Base-by-base conservation (phyloP, 1,140 invertebrate genomes). In the Hylyphantes graminicola region DNA sequence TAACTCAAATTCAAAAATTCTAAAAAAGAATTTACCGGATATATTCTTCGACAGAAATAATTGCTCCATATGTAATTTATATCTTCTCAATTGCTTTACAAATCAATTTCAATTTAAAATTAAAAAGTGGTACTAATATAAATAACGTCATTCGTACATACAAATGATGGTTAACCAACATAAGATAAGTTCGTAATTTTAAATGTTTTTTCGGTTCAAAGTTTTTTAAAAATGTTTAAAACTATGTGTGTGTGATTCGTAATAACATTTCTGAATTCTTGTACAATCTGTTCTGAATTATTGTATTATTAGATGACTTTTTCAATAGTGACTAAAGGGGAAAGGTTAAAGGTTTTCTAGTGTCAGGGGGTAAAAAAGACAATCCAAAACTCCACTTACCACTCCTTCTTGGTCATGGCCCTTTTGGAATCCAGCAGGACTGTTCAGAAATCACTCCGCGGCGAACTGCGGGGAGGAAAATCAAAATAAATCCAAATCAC, bases 321-420 rank as follows among this genome's bases (percentile, higher is more conserved):
- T 7, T 64, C n/a, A 64, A 64, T 64, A 21, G n/a, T 6, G 11
- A 64, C 5, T n/a, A 64, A 64, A 64, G 35, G 35, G 35, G 35
- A 35, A 35, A 35, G 35, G 35, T 35, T 35, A 35, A 35, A 35
- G 35, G 35, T 35, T 35, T 35, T 35, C 35, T 35, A 35, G 35
- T 35, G 35, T 5, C 35, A 35, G 35, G 35, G 35, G 35, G 35
- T 35, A 5, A 35, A 5, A n/a, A 64, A 64, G 15, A n/a, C 17
- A 19, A 64, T 19, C 11, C 10, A 68, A 54, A 15, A 51, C 2
- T 57, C 35, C 13, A 80, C 77, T 80, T 59, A 80, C 77, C 67
- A 70, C 64, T 80, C 77, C 67, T 80, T 80, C 55, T 80, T 80
- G 8, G 77, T 80, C 77, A 80, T 80, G 35, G 77, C 77, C 55